These are phyloP conservation scores for Neoarius graeffei DNA, from an alignment of 2,113 vertebrate species.

Conservation along the genomic window DNA sequence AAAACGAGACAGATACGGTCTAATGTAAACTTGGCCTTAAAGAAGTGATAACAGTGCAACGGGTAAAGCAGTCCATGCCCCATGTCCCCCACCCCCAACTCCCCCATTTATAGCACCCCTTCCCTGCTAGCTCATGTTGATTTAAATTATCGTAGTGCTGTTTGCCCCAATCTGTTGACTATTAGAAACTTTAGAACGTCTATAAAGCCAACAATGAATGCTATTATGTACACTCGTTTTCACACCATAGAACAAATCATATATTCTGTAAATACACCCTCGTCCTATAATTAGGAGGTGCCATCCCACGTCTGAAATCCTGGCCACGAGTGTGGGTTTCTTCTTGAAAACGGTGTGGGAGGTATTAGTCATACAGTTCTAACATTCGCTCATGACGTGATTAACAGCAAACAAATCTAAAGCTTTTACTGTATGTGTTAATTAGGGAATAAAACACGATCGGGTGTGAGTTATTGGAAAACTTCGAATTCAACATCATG, in stretches of 20 bases:
- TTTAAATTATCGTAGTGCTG: background rate
- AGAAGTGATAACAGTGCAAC: too few relatives aligned
- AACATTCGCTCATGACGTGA: background rate
- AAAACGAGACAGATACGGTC: too few relatives aligned
- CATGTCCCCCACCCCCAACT: too few relatives aligned
- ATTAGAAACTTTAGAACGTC: background rate
- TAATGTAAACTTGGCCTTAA: too few relatives aligned
- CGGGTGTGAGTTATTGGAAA: background rate
- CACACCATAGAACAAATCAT: background rate
- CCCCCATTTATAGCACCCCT: too few relatives aligned
- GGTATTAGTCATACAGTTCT: conserved; percentile 2
- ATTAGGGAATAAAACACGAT: background rate
- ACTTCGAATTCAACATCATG: background rate
- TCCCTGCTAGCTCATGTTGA: background rate
- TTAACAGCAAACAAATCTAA: background rate
- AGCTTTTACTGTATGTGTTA: background rate
- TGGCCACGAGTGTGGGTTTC: background rate
- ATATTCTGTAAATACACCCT: background rate
- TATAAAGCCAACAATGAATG: background rate
- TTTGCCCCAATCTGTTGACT: background rate
- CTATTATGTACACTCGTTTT: background rate
- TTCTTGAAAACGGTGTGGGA: background rate
- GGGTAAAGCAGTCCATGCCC: too few relatives aligned
- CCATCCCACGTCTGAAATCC: background rate
- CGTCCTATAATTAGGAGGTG: background rate